phyloP scores from a whole-genome alignment of 2,113 vertebrate species.

The Podarcis cretensis region DNA sequence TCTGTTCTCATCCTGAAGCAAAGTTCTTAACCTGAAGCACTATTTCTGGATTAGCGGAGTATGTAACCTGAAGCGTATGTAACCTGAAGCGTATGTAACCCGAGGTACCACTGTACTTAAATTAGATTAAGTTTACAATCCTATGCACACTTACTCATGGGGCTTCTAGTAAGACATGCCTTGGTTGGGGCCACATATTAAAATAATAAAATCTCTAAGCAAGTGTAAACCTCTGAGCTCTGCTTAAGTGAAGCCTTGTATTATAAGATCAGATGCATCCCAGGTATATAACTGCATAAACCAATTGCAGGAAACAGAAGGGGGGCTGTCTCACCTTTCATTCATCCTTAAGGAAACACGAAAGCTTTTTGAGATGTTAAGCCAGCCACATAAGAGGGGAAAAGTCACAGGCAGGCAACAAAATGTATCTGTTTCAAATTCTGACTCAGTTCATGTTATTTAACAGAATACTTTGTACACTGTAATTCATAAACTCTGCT shows the following conservation, averaged over 20 bases:
- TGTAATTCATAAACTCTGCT: constrained; percentile 29
- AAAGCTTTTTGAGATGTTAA: constrained; percentile 10
- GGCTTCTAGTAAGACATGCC: neutral
- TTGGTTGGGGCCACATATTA: neutral
- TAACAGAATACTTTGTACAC: constrained; percentile 45
- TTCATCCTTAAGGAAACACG: constrained; percentile 8
- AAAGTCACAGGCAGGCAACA: constrained; percentile 55
- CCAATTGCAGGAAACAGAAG: too few species aligned
- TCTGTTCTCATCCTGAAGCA: too few species aligned
- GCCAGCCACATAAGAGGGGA: constrained; percentile 14
- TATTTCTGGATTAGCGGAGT: too few species aligned
- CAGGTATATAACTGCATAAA: neutral
- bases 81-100: too few species aligned
- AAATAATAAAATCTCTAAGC: neutral
- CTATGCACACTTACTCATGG: neutral
- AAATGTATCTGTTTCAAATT: constrained; percentile 42
- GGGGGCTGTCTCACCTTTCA: constrained; percentile 22
- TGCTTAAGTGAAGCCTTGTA: constrained; percentile 26
- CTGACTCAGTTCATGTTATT: constrained; percentile 48
- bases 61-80: too few species aligned
- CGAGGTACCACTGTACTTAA: neutral
- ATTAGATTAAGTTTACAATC: neutral
- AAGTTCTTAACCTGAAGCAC: too few species aligned
- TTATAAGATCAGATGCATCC: constrained; percentile 1
- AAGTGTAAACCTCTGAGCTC: neutral